Conservation (phyloP, 2,888 invertebrate species). For the Nasonovia ribisnigri region DNA sequence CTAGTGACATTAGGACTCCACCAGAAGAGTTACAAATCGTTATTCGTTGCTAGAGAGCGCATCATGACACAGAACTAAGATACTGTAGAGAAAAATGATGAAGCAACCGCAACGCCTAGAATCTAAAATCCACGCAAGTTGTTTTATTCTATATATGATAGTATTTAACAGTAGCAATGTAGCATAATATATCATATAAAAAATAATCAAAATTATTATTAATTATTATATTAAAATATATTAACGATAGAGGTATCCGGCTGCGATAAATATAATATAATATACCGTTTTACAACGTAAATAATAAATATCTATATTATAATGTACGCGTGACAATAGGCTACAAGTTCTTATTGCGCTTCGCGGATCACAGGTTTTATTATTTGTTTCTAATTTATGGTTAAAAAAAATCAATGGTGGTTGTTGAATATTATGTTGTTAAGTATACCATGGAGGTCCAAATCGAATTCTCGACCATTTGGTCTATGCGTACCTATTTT, state of each 20-base stretch:
- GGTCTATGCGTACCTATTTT: background rate
- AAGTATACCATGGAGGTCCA: background rate
- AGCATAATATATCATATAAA: background rate
- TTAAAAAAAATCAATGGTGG: background rate
- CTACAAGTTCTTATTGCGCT: background rate
- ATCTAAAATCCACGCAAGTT: background rate
- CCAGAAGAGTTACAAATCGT: background rate
- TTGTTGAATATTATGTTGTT: background rate
- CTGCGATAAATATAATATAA: background rate
- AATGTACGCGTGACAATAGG: background rate
- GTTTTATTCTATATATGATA: background rate
- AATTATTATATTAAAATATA: background rate
- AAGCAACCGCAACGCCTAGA: background rate
- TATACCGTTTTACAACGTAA: background rate
- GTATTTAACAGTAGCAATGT: too few relatives aligned
- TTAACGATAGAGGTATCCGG: background rate
- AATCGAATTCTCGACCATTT: constrained; percentile 13
- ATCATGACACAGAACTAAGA: background rate
- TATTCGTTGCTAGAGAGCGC: background rate
- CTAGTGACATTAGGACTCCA: background rate
- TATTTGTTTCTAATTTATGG: constrained; percentile 37
- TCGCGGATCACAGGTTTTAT: background rate
- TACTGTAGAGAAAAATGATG: background rate
- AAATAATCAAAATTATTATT: background rate
- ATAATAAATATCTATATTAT: background rate